Percentiles rank a stretch among this genome's conserved stretches.
phyloP scores from a whole-genome alignment of 2,113 vertebrate species.

The Sander vitreus region DNA sequence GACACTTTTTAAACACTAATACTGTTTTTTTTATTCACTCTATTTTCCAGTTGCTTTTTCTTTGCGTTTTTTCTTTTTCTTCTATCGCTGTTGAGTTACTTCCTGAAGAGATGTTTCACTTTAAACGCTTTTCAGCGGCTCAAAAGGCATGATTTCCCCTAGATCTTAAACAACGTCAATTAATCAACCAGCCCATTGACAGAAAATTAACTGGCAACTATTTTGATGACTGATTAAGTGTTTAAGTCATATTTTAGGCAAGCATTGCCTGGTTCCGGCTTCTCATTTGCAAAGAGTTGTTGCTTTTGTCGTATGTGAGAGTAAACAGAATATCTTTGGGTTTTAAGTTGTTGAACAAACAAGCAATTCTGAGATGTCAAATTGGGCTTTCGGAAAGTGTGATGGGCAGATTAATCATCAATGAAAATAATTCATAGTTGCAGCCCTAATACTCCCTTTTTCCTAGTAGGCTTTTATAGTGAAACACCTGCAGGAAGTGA shows the following conservation, averaged over 20 bases:
- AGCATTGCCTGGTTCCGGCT: no score
- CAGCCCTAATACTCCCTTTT: background rate
- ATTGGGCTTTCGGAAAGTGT: background rate
- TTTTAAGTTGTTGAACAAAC: background rate
- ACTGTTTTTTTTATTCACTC: background rate
- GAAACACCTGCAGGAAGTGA: constrained; percentile 1
- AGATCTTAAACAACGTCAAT: background rate
- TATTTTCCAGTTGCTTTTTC: background rate
- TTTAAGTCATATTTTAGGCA: background rate
- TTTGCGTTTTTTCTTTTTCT: background rate
- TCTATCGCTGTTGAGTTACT: background rate
- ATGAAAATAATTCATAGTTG: background rate
- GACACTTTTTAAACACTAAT: background rate
- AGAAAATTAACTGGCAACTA: background rate
- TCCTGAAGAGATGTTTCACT: constrained; percentile 6
- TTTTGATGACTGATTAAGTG: background rate
- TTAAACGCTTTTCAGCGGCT: constrained; percentile 12
- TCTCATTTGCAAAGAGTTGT: background rate
- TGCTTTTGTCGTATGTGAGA: background rate
- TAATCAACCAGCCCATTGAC: background rate
- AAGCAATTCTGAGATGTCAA: background rate
- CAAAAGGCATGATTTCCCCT: background rate
- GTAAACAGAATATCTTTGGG: background rate
- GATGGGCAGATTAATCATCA: background rate
- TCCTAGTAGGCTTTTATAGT: background rate